Percentiles rank a stretch among this genome's conserved stretches.
These are phyloP conservation scores for Lasioglossum albipes DNA, from an alignment of 1,140 invertebrate genomes.

Conservation along the genomic window DNA sequence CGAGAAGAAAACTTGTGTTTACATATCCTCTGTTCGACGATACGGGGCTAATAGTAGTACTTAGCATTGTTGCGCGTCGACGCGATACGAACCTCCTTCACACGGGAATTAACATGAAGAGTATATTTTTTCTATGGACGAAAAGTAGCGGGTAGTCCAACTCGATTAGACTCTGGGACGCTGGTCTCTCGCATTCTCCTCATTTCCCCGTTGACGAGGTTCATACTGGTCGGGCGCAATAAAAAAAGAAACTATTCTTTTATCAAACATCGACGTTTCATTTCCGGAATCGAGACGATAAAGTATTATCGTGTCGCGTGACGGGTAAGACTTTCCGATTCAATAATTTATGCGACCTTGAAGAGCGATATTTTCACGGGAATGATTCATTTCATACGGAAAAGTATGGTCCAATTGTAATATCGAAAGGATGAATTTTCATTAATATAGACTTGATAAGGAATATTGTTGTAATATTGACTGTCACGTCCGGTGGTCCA, in stretches of 20 bases:
- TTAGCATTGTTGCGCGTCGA: constrained; percentile 12
- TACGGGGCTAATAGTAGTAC: constrained; percentile 13
- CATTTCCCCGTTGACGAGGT: constrained; percentile 33
- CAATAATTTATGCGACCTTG: not conserved
- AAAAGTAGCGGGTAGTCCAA: constrained; percentile 1
- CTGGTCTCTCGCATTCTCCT: not conserved
- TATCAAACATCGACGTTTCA: not conserved
- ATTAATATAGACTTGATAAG: not conserved
- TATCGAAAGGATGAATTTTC: not conserved
- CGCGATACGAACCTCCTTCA: constrained; percentile 23
- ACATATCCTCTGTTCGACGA: constrained; percentile 42
- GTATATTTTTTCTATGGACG: constrained; percentile 31
- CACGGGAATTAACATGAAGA: constrained; percentile 22
- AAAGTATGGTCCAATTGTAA: constrained; percentile 25
- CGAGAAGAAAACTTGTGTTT: constrained; percentile 35
- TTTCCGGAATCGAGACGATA: not conserved
- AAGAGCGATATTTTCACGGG: not conserved
- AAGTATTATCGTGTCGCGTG: not conserved
- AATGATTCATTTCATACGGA: constrained; percentile 1
- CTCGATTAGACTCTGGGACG: not conserved
- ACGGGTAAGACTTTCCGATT: not conserved
- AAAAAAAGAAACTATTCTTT: not conserved
- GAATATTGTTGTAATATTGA: not conserved
- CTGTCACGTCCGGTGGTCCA: no score
- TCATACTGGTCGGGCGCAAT: not conserved